Evolutionary conservation across 2,888 invertebrate species (phyloP), one percentile per base, ranked within the genome.

Genomic region (Drosophila falleni): DNA sequence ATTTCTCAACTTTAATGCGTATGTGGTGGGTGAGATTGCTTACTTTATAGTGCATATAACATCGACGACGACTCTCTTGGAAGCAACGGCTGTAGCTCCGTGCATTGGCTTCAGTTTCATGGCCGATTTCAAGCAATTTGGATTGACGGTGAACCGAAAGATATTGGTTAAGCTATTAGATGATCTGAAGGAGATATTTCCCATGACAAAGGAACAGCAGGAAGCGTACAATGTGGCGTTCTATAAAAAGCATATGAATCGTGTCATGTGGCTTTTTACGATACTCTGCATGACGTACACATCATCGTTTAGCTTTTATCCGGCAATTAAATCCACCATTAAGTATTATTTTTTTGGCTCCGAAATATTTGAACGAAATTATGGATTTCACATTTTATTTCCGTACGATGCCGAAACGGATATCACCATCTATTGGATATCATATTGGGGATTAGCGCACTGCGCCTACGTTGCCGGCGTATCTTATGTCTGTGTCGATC

Each of bases 51-150:
- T 72, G 10, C 82, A 90, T n/a, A 69, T 90, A 1, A 74, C 80
- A 5, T 81, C 82, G 65, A 89, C 87, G 9, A 70, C 85, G 0
- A 90, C 84, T 0, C 64, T 91, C 5, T 60, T 91, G 65, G 91
- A 91, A 71, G 90, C 87, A 4, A 91, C 91, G 0, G 90, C 88
- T 2, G 79, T 90, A 37, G 90, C 87, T 1, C 89, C 91, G 4
- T 91, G 89, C 54, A 86, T 91, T 39, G 90, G 90, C 29, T 80
- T 86, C 46, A 83, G 88, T 41, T 80, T 89, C 26, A 81, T 90
- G 84, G 73, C 88, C 29, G 77, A 90, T 37, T 81, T 87, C 44
- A 90, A 91, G 78, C 88, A 90, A 31, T 55, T 86, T 0, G 78
- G 88, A 0, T 29, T 90, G 56, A 89, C 83, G 10, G 68, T 62